Base-by-base conservation (phyloP, 2,113 vertebrate species). In the Coturnix japonica region DNA sequence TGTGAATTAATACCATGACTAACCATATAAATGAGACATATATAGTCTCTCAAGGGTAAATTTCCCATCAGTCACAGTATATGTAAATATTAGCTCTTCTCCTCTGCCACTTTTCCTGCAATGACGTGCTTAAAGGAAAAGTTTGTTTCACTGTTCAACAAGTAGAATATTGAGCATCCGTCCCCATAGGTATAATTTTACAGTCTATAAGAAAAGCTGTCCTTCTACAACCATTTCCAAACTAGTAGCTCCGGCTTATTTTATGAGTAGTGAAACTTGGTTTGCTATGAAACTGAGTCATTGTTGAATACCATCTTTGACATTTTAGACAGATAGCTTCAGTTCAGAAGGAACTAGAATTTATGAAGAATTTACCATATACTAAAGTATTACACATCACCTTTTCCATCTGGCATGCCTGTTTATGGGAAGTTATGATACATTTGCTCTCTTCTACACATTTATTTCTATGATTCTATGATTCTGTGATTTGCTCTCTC, bases 361-460 rank as follows among this genome's bases (percentile, higher is more conserved):
- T 54, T 43, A 59, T 35, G 37, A 78, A 67, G 66, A 75, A 59
- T 81, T 85, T 87, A 8, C 21, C 71, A 6, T 43, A 19, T 39
- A 43, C 60, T 78, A 13, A 49, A 19, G 5, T 6, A 35, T 75
- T 54, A 4, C 11, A 65, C 7, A 18, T 78, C 35, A 89, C 16
- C 8, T 39, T 91, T 80, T 77, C 21, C 16, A 22, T 77, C 56
- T 74, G 64, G 18, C 18, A 47, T 54, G 7, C 3, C 12, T 71
- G 7, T 56, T 81, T 75, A n/a, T 60, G 22, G 30, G 43, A 51
- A 66, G 8, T 59, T 85, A 46, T 44, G 23, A 61, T 44, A 71
- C 0, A 0, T 54, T 88, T 63, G 46, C 4, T 15, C 8, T 59
- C 28, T 13, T 6, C 37, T 39, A 22, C 7, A 2, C 2, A 15